A percentile compares a stretch with the other conserved stretches of the same genome.
phyloP scores from a whole-genome alignment of 2,113 vertebrate species.

The Odontesthes bonariensis region DNA sequence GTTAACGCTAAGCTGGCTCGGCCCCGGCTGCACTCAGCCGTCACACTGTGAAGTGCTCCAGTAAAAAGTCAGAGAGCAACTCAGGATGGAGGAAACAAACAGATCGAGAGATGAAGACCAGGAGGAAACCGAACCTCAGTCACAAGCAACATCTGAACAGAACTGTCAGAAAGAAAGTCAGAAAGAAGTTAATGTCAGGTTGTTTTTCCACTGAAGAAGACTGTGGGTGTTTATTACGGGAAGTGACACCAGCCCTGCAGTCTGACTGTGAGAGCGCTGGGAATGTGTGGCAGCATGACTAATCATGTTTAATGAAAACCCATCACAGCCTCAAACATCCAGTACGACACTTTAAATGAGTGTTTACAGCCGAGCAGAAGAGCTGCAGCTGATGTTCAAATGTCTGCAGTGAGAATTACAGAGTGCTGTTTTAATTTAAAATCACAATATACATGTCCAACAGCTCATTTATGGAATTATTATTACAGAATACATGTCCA shows the following conservation, averaged over 20 bases:
- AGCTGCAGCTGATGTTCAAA: background rate
- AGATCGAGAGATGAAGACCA: too few relatives aligned
- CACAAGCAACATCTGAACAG: too few relatives aligned
- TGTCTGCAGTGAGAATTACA: background rate
- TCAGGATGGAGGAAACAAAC: too few relatives aligned
- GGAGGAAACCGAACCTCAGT: too few relatives aligned
- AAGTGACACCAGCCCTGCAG: background rate
- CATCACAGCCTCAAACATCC: background rate
- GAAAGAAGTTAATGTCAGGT: background rate
- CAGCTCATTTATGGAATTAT: too few relatives aligned
- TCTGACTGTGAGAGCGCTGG: background rate
- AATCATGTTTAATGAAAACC: background rate
- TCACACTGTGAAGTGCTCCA: too few relatives aligned
- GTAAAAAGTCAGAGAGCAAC: too few relatives aligned
- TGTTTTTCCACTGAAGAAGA: background rate
- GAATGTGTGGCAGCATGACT: background rate
- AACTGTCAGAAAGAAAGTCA: too few relatives aligned
- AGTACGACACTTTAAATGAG: background rate
- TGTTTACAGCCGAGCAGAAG: background rate
- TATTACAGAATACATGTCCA: too few relatives aligned
- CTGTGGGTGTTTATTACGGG: background rate
- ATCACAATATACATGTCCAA: background rate
- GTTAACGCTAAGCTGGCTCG: too few relatives aligned
- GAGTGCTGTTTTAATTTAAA: background rate
- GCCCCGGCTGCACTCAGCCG: too few relatives aligned